phyloP scores from a whole-genome alignment of 2,113 vertebrate species.

The Gopherus flavomarginatus region DNA sequence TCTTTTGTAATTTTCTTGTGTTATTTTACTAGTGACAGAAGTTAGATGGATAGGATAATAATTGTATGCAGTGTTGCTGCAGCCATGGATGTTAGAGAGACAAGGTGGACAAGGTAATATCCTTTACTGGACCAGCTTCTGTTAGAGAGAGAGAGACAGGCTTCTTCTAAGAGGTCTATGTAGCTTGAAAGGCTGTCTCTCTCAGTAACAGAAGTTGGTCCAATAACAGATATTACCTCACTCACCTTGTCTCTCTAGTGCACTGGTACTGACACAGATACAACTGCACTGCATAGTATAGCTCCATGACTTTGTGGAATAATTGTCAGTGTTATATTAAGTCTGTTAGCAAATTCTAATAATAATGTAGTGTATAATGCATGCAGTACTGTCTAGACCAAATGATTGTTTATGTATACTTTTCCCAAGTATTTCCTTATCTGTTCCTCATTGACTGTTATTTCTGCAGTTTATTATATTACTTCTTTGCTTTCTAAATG shows the following conservation, averaged over 20 bases:
- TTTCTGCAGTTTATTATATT: neutral
- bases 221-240: too few species aligned
- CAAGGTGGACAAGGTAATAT: neutral
- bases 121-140: too few species aligned
- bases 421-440: neutral
- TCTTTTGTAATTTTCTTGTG: too few species aligned
- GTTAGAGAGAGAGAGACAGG: too few species aligned
- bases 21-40: too few species aligned
- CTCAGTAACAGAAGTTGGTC: too few species aligned
- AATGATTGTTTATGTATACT: neutral
- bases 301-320: neutral
- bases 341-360: neutral
- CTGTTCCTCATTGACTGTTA: neutral
- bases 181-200: too few species aligned
- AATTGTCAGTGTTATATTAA: neutral
- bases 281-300: neutral
- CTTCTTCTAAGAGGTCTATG: too few species aligned
- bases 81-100: neutral
- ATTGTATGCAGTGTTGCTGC: neutral
- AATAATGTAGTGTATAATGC: neutral
- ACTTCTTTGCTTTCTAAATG: neutral
- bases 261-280: too few species aligned
- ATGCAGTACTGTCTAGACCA: neutral
- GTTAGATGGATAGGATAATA: neutral
- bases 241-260: too few species aligned